phyloP scores from a whole-genome alignment of 2,797 vertebrate species.

The Picus viridis region DNA sequence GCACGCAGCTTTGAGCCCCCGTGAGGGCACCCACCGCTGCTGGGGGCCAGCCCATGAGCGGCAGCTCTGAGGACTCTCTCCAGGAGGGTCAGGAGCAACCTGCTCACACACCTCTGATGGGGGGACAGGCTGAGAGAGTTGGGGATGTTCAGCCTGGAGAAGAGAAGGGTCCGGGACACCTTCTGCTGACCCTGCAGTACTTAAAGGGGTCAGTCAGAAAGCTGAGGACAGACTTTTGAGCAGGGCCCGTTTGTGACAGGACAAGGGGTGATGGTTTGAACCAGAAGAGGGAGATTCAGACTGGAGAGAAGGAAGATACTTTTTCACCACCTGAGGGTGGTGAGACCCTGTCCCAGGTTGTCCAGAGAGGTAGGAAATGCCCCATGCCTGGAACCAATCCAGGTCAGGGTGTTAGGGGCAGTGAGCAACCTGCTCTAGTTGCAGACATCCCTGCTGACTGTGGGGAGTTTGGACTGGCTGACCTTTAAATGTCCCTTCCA shows the following conservation, averaged over 20 bases:
- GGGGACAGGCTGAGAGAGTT: neutral
- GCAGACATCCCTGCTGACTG: neutral
- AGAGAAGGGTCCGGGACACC: neutral
- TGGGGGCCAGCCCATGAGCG: neutral
- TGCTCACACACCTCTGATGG: neutral
- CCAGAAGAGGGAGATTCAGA: neutral
- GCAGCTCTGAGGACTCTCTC: neutral
- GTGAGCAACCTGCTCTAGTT: neutral
- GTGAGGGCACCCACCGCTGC: neutral
- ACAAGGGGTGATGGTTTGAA: neutral
- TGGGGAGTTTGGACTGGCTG: neutral
- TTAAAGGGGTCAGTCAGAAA: neutral
- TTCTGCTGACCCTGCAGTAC: neutral
- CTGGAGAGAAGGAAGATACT: neutral
- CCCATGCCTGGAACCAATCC: neutral
- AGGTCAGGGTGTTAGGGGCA: neutral
- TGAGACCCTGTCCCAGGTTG: neutral
- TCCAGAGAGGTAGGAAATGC: neutral
- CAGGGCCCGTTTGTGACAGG: neutral
- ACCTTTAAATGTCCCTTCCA: neutral
- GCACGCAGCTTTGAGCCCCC: neutral
- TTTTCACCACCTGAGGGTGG: neutral
- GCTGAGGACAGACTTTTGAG: neutral
- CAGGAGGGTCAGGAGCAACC: neutral
- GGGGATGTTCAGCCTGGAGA: neutral